Percentiles rank a stretch among this genome's conserved stretches.
Conservation (phyloP, 2,888 invertebrate species). For the Parnassius orleans region DNA sequence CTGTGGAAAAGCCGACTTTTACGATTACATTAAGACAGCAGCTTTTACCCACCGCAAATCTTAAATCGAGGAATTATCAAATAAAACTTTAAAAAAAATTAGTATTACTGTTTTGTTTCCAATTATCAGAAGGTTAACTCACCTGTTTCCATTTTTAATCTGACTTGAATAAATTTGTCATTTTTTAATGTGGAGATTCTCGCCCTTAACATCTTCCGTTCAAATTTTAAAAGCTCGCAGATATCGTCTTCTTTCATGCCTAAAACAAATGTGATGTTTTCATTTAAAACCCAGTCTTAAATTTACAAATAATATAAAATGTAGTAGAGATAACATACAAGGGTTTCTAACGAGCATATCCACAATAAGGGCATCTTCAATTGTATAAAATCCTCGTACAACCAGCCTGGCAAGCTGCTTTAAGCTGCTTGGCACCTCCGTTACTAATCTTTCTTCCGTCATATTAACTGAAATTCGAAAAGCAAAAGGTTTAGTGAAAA, state of each 20-base stretch:
- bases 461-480: constrained; percentile 54
- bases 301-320: neutral
- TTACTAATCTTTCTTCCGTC: constrained; percentile 88
- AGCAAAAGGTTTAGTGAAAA: constrained; percentile 2
- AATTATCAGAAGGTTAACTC: constrained; percentile 13
- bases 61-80: no score
- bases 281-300: neutral
- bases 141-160: constrained; percentile 97
- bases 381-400: constrained; percentile 95
- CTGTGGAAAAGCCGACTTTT: no score
- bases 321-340: constrained; percentile 81
- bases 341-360: constrained; percentile 98
- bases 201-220: constrained; percentile 94
- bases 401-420: constrained; percentile 95
- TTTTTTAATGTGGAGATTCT: constrained; percentile 92
- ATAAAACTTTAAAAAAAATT: no score
- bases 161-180: constrained; percentile 96
- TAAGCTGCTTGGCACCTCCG: constrained; percentile 95
- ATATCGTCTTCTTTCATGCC: constrained; percentile 95
- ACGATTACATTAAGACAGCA: no score
- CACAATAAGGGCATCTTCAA: constrained; percentile 96
- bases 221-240: constrained; percentile 95
- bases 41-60: no score
- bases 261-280: constrained; percentile 38
- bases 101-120: neutral